Evolutionary conservation across 2,888 invertebrate species (phyloP), one percentile per base, ranked within the genome.

Genomic region (Lutraria lutraria): DNA sequence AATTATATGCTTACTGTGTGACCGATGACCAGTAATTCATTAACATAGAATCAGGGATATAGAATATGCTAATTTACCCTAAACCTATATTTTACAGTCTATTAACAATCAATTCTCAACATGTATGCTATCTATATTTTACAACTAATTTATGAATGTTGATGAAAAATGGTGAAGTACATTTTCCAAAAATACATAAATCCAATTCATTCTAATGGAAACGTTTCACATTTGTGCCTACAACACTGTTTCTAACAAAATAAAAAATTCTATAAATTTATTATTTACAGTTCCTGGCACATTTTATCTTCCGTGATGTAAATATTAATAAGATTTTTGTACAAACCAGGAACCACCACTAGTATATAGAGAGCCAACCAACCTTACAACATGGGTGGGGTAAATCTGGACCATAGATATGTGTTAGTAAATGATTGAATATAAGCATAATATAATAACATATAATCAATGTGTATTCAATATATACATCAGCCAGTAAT

Each of bases 321-420:
- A 76, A 76, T 76, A 76, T 76, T 76, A 76, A 76, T 76, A 76
- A 25, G 31, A 19, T 76, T 76, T 56, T 31, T 31, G 31, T 76
- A 76, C 34, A 63, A 68, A 25, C 31, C 53, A 34, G 54, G 83
- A 85, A 86, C 85, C 88, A 82, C 63, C 88, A 72, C 85, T 88
- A 83, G 43, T 76, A 25, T 53, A 31, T 63, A 43, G 90, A 90
- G 90, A 88, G 90, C 90, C 90, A 90, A 86, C 90, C 90, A 88
- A 89, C 88, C 34, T 81, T n/a, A 68, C 82, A 21, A 68, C 19
- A 80, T 81, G 63, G 60, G 87, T 72, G 82, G 76, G 29, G 80
- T 43, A 31, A 25, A 85, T 56, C 43, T n/a, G 76, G 84, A 76
- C 79, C 76, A 76, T 87, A 83, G 60, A 80, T 79, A 76, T 83